Percentiles rank a stretch among this genome's conserved stretches.
Evolutionary conservation across 2,113 vertebrate species (phyloP).

Genomic region (Eudyptes chrysolophus): DNA sequence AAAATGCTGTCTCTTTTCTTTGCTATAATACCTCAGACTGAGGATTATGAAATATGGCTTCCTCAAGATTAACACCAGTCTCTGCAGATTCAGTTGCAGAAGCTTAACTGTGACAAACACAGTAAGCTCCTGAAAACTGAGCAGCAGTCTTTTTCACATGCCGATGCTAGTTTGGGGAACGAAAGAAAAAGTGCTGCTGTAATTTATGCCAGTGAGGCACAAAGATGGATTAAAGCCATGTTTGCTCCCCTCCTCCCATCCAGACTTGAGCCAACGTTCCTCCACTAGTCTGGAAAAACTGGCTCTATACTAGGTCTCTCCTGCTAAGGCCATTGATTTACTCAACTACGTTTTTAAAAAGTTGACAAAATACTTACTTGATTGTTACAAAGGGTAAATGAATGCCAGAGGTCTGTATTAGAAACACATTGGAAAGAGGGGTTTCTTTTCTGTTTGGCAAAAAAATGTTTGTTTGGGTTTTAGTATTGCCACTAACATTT

Average conservation of each 20-base stretch:
- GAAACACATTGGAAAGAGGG: slow-evolving; percentile 48
- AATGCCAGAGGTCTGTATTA: slow-evolving; percentile 59
- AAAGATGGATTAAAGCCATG: slow-evolving; percentile 56
- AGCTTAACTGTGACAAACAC: slow-evolving; percentile 20
- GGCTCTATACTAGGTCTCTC: slow-evolving; percentile 40
- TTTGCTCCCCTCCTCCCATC: slow-evolving; percentile 54
- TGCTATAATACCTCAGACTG: not conserved
- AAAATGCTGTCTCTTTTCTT: not conserved
- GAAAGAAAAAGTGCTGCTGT: slow-evolving; percentile 48
- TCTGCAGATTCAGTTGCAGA: slow-evolving; percentile 5
- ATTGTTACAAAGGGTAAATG: slow-evolving; percentile 46
- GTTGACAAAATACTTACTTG: slow-evolving; percentile 51
- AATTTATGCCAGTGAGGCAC: slow-evolving; percentile 59
- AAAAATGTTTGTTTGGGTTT: slow-evolving; percentile 36
- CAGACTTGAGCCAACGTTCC: slow-evolving; percentile 22
- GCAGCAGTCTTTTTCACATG: slow-evolving; percentile 27
- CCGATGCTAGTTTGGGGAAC: not conserved
- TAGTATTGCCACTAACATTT: not conserved
- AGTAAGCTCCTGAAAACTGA: slow-evolving; percentile 36
- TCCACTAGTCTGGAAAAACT: slow-evolving; percentile 50
- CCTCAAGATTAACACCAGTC: not conserved
- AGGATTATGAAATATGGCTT: not conserved
- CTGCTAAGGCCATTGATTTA: slow-evolving; percentile 64
- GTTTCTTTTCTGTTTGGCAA: slow-evolving; percentile 10
- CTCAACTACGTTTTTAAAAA: slow-evolving; percentile 34